phyloP scores from a whole-genome alignment of 2,797 vertebrate species.

The Liparis tanakae region DNA sequence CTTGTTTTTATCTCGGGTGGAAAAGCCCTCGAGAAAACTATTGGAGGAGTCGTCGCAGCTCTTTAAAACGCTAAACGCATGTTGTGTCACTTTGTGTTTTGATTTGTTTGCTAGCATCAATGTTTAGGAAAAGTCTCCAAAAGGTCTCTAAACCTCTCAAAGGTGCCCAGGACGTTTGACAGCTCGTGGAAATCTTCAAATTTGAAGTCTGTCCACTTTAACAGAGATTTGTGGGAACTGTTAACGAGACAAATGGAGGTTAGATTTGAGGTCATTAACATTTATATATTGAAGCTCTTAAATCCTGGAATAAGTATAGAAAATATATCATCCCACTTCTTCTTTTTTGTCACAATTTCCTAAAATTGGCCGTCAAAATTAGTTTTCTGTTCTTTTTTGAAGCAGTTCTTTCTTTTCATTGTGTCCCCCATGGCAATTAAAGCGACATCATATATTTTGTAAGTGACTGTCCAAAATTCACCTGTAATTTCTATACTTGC shows the following conservation, averaged over 20 bases:
- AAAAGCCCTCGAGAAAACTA: background rate
- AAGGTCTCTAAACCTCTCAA: background rate
- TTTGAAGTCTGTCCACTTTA: background rate
- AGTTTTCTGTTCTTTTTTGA: background rate
- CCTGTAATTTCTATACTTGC: constrained; percentile 1
- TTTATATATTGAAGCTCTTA: background rate
- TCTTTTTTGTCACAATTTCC: background rate
- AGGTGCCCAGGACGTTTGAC: background rate
- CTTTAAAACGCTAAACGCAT: background rate
- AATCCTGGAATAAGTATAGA: constrained; percentile 6
- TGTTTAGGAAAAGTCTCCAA: background rate
- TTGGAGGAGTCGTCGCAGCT: background rate
- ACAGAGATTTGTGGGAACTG: background rate
- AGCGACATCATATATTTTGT: background rate
- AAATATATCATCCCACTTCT: constrained; percentile 30
- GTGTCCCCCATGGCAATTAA: background rate
- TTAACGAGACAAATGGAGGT: background rate
- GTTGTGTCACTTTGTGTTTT: background rate
- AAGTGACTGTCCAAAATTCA: constrained; percentile 11
- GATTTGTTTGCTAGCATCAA: background rate
- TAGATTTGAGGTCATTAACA: background rate
- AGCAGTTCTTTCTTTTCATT: background rate
- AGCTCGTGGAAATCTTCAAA: background rate
- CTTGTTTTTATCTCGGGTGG: background rate
- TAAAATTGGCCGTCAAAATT: background rate